Evolutionary conservation across 2,888 invertebrate species (phyloP), one percentile per base, ranked within the genome.

Genomic region (Nemoura dubitans): DNA sequence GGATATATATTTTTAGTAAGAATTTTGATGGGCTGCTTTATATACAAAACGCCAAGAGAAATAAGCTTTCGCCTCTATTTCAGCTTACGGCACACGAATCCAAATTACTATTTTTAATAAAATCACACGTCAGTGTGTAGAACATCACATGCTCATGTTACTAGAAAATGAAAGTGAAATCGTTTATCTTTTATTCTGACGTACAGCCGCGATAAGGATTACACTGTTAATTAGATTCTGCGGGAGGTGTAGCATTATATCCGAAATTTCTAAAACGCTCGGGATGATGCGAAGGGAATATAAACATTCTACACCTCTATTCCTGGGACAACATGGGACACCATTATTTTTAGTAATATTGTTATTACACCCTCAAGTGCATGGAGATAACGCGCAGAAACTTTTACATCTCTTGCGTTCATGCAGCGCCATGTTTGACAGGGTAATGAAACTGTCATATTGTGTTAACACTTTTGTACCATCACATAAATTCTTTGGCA

Each of bases 271-370:
- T 59, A 10, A 1, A 59, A 59, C 10, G 36, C 36, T 36, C 36
- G 36, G 36, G 3, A 10, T 36, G 36, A 36, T 36, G 21, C 59
- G 59, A 59, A 1, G 16, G 16, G 59, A 59, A 59, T 36, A 59
- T 59, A 59, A 59, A 59, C 59, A 21, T 59, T 59, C 16, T 59
- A 59, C 59, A 59, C 59, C 59, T 59, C 59, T 59, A 21, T 21
- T 59, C 21, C 59, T 59, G 59, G 16, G 59, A 59, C 59, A 59
- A 59, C 59, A 21, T 59, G 59, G 59, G 59, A 21, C 59, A 59
- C 59, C 59, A 59, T 59, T 59, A 59, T 59, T 59, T 59, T 59
- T 59, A 59, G 59, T 59, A 59, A 59, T 59, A 59, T 59, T 59
- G 59, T 59, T 59, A 59, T 59, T 59, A 59, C 59, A 59, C 59